phyloP scores from a whole-genome alignment of 2,888 invertebrate genomes.

The Drosophila bunnanda region DNA sequence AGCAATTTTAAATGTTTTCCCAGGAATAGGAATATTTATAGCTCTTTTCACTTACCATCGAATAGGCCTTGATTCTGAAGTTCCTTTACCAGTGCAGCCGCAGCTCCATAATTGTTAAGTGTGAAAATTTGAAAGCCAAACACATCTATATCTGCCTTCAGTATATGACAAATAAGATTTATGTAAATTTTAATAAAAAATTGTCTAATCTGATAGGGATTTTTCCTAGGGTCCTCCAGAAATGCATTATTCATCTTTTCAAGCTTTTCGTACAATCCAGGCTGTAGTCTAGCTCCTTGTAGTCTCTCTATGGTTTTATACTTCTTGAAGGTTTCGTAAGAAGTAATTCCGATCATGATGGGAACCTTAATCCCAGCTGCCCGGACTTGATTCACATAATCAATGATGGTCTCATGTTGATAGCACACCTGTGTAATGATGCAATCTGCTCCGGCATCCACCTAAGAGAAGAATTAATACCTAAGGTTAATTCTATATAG shows the following conservation, averaged over 20 bases:
- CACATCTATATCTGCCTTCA: neutral
- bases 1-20: too few relatives aligned
- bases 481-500: too few relatives aligned
- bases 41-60: neutral
- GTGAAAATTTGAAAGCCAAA: neutral
- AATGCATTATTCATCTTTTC: conserved; percentile 10
- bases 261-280: conserved; percentile 41
- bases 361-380: conserved; percentile 89
- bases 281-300: conserved; percentile 57
- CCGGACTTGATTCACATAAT: conserved; percentile 88
- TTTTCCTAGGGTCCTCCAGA: conserved; percentile 1
- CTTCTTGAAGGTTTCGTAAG: conserved; percentile 79
- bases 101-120: neutral
- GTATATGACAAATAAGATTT: neutral
- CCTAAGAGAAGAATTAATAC: conserved; percentile 50
- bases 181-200: conserved; percentile 37
- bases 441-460: conserved; percentile 93
- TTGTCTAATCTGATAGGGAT: conserved; percentile 23
- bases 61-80: neutral
- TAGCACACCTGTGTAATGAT: conserved; percentile 95
- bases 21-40: too few relatives aligned
- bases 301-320: conserved; percentile 58
- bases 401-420: conserved; percentile 87
- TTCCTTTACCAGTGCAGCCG: neutral
- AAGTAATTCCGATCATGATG: conserved; percentile 92